Evolutionary conservation across 92 coral and sea anemone species (phyloP).

Genomic region (Umimayanthus chanpuru): DNA sequence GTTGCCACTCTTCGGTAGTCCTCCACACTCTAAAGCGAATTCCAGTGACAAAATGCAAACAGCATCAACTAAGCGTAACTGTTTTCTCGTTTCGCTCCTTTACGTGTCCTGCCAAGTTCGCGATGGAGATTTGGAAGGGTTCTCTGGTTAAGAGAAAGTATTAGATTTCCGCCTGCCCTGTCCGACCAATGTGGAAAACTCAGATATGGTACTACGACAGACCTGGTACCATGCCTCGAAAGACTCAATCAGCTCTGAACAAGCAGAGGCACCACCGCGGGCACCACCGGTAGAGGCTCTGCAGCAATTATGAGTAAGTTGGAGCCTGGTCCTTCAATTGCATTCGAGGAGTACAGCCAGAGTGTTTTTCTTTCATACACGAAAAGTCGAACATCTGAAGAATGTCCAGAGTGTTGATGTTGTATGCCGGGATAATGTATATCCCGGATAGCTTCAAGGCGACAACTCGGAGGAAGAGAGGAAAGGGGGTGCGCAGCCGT

Average conservation of each 20-base stretch:
- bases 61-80: no score
- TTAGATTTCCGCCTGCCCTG: conserved; percentile 62
- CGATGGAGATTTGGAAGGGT: conserved; percentile 64
- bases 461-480: conserved; percentile 60
- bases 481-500: conserved; percentile 59
- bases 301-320: conserved; percentile 75
- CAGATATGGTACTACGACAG: conserved; percentile 65
- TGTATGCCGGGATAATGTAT: conserved; percentile 59
- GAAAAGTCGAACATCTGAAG: conserved; percentile 20
- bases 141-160: conserved; percentile 65
- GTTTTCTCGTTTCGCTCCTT: no score
- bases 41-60: conserved; percentile 3
- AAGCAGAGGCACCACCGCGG: no score
- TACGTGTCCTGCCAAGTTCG: no score
- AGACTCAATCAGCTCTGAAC: no score
- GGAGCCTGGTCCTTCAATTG: conserved; percentile 68
- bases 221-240: conserved; percentile 53
- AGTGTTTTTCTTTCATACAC: conserved; percentile 62
- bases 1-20: conserved; percentile 63
- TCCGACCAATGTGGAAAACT: conserved; percentile 55
- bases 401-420: conserved; percentile 56
- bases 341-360: conserved; percentile 67
- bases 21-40: conserved; percentile 47
- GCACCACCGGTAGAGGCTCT: conserved; percentile 53
- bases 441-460: conserved; percentile 55